Conservation (phyloP, 2,113 vertebrate genomes). For the Amphilophus citrinellus region DNA sequence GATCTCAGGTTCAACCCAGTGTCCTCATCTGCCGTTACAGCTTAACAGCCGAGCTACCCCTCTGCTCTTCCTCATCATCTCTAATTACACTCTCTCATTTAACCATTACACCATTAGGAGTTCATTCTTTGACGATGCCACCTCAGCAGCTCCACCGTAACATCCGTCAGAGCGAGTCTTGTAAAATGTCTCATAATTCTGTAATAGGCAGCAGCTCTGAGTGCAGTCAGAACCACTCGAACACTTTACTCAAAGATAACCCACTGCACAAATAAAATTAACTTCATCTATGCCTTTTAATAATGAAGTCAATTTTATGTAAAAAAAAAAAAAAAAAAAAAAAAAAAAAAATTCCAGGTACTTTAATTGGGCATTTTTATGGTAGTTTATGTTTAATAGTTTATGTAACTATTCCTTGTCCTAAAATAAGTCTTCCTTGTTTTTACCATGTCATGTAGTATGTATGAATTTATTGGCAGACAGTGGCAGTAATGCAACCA, state of each 20-base stretch:
- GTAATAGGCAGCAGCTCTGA: background rate
- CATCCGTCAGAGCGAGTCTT: background rate
- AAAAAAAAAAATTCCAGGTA: too few species aligned
- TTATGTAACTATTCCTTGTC: too few species aligned
- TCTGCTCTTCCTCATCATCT: background rate
- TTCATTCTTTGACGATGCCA: rapidly evolving
- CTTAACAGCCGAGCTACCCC: background rate
- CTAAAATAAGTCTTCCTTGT: too few species aligned
- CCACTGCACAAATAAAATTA: background rate
- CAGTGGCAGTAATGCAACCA: background rate
- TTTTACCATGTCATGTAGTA: rapidly evolving
- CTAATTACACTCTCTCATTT: background rate
- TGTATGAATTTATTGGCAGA: rapidly evolving
- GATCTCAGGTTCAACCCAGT: background rate
- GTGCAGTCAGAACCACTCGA: background rate
- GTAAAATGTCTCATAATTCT: background rate
- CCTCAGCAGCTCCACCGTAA: background rate
- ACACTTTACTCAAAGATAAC: background rate
- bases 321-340: background rate
- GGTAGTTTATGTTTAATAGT: too few species aligned
- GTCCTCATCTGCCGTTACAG: background rate
- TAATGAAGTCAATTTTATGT: background rate
- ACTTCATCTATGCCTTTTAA: background rate
- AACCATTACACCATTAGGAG: background rate
- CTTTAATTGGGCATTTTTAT: too few species aligned